Base-by-base conservation (phyloP, 2,113 vertebrate species). In the Ictalurus punctatus region DNA sequence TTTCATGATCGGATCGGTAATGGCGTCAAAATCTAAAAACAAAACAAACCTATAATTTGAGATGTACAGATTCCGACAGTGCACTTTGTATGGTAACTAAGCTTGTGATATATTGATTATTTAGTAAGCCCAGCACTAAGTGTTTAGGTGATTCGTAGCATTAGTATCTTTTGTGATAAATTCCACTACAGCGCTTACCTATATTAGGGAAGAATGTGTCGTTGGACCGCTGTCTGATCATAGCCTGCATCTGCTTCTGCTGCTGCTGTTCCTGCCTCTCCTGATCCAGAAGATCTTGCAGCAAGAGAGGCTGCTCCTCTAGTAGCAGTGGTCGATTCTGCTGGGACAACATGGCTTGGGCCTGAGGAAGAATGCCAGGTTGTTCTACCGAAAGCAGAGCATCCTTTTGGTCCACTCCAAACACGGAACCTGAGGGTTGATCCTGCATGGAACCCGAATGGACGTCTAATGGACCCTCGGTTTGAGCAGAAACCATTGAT, bases 1-100 rank as follows among this genome's bases (percentile, higher is more conserved):
- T 93, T 99, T 99, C 98, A 99, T 99, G 93, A 99, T 99, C 25
- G 98, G 98, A 93, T 99, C 98, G 1, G 97, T 97, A 90, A 99
- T 97, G 12, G 97, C 95, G 94, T 99, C 98, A 80, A 98, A 98
- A 94, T 99, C 98, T 97, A 90, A 59, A 93, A 91, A 34, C 3
- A 90, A 86, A 90, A 88, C 14, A 19, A 54, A 65, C 9, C 14
- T 17, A 9, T 0, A 6, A 86, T 23, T 23, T 54, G 59, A n/a
- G 10, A 82, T 23, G 52, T 16, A 87, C 58, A 63, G 48, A 65
- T 52, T 19, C 6, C 27, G 6, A 52, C 23, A 27, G 74, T 74
- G 37, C 14, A 74, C 71, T 7, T 0, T 23, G 73, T 44, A 25
- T 3, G 34, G 7, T 40, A 76, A 76, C 19, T 23, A 40, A 44